phyloP scores from a whole-genome alignment of 2,797 vertebrate genomes.

The Clamator glandarius region DNA sequence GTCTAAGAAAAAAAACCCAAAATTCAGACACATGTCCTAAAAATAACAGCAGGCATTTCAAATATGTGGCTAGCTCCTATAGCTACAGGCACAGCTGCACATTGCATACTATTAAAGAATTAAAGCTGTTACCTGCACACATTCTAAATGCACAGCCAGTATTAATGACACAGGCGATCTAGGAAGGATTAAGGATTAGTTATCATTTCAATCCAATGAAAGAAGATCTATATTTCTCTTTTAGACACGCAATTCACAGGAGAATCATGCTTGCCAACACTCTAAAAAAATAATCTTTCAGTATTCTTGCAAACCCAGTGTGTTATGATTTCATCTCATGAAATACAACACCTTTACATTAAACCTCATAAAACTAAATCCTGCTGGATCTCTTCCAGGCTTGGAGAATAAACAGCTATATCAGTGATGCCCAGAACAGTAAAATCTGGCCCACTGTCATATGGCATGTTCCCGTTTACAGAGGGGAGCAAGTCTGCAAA shows the following conservation, averaged over 20 bases:
- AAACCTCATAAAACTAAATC: slow-evolving; percentile 84
- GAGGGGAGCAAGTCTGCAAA: slow-evolving; percentile 57
- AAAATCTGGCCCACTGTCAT: slow-evolving; percentile 69
- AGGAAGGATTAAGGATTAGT: slow-evolving; percentile 78
- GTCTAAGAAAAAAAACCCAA: background rate
- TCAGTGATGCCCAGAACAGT: slow-evolving; percentile 76
- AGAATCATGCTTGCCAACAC: slow-evolving; percentile 78
- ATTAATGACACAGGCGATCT: slow-evolving; percentile 65
- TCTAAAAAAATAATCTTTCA: slow-evolving; percentile 84
- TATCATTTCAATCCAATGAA: slow-evolving; percentile 80
- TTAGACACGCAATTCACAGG: slow-evolving; percentile 77
- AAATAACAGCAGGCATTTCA: background rate
- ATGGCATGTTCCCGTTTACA: slow-evolving; percentile 54
- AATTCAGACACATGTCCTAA: background rate
- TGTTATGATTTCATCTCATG: slow-evolving; percentile 87
- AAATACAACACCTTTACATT: slow-evolving; percentile 86
- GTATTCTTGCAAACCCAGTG: slow-evolving; percentile 82
- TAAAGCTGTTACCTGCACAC: slow-evolving; percentile 61
- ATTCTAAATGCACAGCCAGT: slow-evolving; percentile 46
- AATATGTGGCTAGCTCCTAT: background rate
- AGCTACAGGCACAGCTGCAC: background rate
- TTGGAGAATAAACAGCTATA: slow-evolving; percentile 79
- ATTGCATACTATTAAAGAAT: background rate
- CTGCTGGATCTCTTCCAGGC: slow-evolving; percentile 77
- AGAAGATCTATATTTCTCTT: slow-evolving; percentile 81